A percentile compares a stretch with the other conserved stretches of the same genome.
phyloP scores from a whole-genome alignment of 2,797 vertebrate genomes.

The Gallinago stenura region DNA sequence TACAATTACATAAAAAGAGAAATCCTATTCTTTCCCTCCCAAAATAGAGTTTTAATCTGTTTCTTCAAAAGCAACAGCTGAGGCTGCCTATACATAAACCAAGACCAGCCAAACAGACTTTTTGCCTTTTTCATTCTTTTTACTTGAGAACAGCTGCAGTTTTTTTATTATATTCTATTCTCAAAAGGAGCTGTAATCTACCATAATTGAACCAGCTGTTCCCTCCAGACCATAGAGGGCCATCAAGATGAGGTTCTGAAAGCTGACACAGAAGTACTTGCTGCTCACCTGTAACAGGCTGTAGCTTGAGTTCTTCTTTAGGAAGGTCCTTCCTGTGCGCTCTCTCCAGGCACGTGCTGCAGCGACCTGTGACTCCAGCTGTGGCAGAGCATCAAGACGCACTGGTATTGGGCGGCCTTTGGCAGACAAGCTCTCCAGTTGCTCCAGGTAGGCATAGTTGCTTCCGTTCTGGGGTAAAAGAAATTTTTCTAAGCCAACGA shows the following conservation, averaged over 20 bases:
- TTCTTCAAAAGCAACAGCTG: not conserved
- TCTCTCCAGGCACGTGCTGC: slow-evolving; percentile 96
- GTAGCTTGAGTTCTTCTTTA: slow-evolving; percentile 98
- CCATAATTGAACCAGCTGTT: not conserved
- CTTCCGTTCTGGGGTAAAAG: slow-evolving; percentile 84
- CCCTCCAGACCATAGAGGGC: not conserved
- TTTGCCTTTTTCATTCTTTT: not conserved
- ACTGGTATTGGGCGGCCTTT: slow-evolving; percentile 94
- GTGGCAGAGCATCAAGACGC: slow-evolving; percentile 90
- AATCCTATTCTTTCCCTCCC: not conserved
- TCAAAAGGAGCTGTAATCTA: not conserved
- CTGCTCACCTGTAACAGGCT: slow-evolving; percentile 90
- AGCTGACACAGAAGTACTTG: not conserved
- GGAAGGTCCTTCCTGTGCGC: slow-evolving; percentile 93
- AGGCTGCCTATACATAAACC: not conserved
- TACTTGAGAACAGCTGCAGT: not conserved
- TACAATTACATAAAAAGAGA: not conserved
- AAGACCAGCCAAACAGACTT: not conserved
- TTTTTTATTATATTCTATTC: not conserved
- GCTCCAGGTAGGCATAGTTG: slow-evolving; percentile 94
- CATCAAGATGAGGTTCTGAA: not conserved
- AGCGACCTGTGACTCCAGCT: slow-evolving; percentile 95
- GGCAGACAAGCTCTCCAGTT: slow-evolving; percentile 91
- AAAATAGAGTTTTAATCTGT: not conserved
- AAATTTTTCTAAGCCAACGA: not conserved